Evolutionary conservation across 2,113 vertebrate genomes (phyloP).

Genomic region (Salvator merianae): DNA sequence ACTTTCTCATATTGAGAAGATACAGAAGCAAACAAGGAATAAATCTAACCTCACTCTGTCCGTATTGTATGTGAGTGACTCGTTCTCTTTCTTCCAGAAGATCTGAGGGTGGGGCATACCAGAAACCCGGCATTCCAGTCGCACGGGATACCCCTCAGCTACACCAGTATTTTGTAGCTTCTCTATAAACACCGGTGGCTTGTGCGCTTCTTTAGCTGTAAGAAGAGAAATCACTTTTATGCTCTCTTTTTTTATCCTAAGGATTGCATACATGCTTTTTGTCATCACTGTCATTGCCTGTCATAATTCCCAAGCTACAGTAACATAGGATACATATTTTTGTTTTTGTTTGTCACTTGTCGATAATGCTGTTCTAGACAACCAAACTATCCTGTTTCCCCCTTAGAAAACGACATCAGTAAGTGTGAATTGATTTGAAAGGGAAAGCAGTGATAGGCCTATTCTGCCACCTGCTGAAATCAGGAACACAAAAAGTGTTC

Average conservation of each 20-base stretch:
- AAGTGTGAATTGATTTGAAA: not conserved
- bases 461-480: not conserved
- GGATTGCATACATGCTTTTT: not conserved
- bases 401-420: not conserved
- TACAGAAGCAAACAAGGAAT: not conserved
- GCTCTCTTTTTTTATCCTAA: not conserved
- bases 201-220: slow-evolving; percentile 95
- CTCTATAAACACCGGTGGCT: slow-evolving; percentile 89
- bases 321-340: not conserved
- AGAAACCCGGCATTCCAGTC: slow-evolving; percentile 89
- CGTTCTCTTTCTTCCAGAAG: slow-evolving; percentile 98
- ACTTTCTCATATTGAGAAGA: not conserved
- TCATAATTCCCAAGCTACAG: not conserved
- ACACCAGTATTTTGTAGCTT: slow-evolving; percentile 98
- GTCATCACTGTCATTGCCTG: not conserved
- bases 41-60: slow-evolving; percentile 91
- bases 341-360: not conserved
- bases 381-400: not conserved
- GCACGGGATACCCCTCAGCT: slow-evolving; percentile 92
- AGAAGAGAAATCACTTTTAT: not conserved
- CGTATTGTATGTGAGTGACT: slow-evolving; percentile 96
- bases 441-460: not conserved
- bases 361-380: no score
- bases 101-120: slow-evolving; percentile 92
- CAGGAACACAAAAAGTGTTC: not conserved